A percentile compares a stretch with the other conserved stretches of the same genome.
Conservation (phyloP, 2,113 vertebrate species). For the Paradoxurus hermaphroditus region DNA sequence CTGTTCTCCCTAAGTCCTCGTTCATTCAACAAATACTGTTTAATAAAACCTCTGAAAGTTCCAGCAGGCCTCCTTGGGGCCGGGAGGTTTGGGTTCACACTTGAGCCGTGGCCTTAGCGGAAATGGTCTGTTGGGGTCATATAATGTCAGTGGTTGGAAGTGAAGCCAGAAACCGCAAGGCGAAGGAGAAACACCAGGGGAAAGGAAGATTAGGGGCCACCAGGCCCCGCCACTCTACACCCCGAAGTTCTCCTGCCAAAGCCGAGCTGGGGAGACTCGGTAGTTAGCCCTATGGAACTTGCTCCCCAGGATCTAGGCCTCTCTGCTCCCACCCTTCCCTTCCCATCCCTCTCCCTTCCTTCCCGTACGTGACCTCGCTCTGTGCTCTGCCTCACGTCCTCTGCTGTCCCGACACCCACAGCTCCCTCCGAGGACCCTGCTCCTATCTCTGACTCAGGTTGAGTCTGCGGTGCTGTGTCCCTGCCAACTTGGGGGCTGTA, state of each 20-base stretch:
- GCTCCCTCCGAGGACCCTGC: background rate
- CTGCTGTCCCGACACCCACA: background rate
- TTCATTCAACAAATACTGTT: conserved; percentile 61
- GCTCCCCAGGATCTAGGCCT: background rate
- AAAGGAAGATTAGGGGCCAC: background rate
- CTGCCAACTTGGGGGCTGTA: background rate
- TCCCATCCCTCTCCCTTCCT: background rate
- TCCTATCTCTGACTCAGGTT: background rate
- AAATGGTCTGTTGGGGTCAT: background rate
- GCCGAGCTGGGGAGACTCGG: background rate
- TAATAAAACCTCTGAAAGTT: conserved; percentile 56
- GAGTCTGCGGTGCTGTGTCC: background rate
- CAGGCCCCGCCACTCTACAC: background rate
- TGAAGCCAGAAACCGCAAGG: background rate
- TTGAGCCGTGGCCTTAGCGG: background rate
- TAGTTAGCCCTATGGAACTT: background rate
- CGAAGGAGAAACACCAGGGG: background rate
- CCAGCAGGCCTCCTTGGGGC: conserved; percentile 51
- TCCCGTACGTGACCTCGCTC: background rate
- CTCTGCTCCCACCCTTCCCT: background rate
- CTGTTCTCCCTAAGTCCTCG: conserved; percentile 53
- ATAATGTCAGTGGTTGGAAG: background rate
- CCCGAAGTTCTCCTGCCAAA: background rate
- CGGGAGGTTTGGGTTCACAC: background rate
- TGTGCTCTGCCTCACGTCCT: background rate